phyloP scores from a whole-genome alignment of 2,797 vertebrate species.

The Carduelis carduelis region DNA sequence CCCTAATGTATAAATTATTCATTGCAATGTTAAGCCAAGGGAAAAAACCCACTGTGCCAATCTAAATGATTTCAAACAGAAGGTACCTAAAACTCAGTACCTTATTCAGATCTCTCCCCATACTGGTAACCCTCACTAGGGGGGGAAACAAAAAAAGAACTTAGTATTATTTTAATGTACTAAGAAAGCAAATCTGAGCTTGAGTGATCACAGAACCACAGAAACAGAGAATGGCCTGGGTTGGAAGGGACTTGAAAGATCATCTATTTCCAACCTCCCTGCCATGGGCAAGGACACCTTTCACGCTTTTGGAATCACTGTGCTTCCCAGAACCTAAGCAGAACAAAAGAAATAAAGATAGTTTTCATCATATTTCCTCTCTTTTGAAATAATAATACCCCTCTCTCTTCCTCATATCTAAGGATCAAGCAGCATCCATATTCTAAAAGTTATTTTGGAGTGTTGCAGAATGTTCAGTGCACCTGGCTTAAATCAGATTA shows the following conservation, averaged over 20 bases:
- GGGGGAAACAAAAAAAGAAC: background rate
- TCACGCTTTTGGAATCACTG: background rate
- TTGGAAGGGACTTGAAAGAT: background rate
- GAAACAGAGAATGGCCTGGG: background rate
- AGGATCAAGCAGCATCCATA: background rate
- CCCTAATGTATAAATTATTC: background rate
- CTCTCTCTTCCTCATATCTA: background rate
- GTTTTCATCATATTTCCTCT: background rate
- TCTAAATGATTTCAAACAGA: background rate
- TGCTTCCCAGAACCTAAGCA: background rate
- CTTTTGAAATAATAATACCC: background rate
- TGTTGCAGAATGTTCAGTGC: background rate
- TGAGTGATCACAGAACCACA: background rate
- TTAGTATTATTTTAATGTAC: background rate
- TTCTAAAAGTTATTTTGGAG: background rate
- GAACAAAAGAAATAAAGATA: background rate
- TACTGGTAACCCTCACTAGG: background rate
- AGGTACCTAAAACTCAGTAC: background rate
- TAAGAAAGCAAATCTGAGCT: background rate
- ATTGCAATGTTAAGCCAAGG: background rate
- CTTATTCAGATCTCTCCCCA: background rate
- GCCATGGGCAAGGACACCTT: background rate
- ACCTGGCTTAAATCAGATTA: background rate
- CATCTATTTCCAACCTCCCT: background rate
- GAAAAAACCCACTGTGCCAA: background rate